Base-by-base conservation (phyloP, 1,140 invertebrate species). In the Polypedilum pembai region DNA sequence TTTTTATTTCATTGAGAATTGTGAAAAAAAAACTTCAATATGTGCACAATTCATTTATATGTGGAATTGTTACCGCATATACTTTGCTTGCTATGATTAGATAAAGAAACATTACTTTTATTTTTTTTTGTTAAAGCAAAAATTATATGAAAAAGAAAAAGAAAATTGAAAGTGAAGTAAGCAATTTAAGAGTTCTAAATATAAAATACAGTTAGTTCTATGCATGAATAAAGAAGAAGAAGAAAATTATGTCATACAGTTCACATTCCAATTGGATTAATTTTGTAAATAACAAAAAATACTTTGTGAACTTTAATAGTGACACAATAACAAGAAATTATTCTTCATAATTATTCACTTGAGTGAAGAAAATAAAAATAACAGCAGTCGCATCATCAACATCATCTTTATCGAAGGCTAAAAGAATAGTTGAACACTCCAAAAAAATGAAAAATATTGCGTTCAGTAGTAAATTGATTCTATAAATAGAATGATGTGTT, bases 401-500 rank as follows among this genome's bases (percentile, higher is more conserved):
- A 45, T 56, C 45, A 56, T n/a, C n/a, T 56, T 12, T n/a, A 56
- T 33, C 24, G 24, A 33, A 56, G n/a, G 15, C 8, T 12, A 56
- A 12, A 56, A n/a, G 45, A 56, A 56, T 56, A 56, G n/a, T n/a
- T 56, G 45, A 56, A 56, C 12, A 56, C n/a, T 33, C 24, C 24
- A 56, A 56, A 56, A 45, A 45, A 12, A 45, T 45, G n/a, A 56
- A 56, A 56, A 56, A 12, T 56, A 12, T 33, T 33, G 24, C 24
- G 24, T 56, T 56, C 45, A 56, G 45, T n/a, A 56, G 45, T 56
- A 56, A 56, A 56, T 56, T 12, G 12, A 4, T 56, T 56, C 45
- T 56, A 56, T n/a, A 56, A 56, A 56, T 56, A 56, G 45, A 56
- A 56, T 56, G 45, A 56, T 56, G 45, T 56, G 45, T 56, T 56